Conservation (phyloP, 2,888 invertebrate genomes). For the Amaurobius ferox region DNA sequence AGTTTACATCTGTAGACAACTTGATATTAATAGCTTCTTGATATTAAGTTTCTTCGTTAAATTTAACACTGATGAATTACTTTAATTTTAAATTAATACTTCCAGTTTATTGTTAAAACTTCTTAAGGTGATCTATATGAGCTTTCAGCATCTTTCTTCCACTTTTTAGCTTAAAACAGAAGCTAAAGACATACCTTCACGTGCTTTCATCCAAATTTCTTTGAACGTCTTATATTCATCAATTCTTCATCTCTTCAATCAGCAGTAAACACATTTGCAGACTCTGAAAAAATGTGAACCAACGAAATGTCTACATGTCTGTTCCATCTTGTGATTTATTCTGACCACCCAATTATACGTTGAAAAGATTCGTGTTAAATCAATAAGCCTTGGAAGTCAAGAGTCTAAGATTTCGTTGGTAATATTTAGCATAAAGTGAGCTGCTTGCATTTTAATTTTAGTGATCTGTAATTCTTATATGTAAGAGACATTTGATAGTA, state of each 20-base stretch:
- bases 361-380: no score
- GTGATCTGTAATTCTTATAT: no score
- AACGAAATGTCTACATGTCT: constrained; percentile 1
- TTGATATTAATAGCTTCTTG: constrained; percentile 1
- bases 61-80: not conserved
- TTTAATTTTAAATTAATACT: not conserved
- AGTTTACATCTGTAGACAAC: not conserved
- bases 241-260: constrained; percentile 24
- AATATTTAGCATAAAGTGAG: no score
- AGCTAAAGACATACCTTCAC: constrained; percentile 69
- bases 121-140: constrained; percentile 8
- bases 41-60: not conserved
- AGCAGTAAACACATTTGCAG: constrained; percentile 10
- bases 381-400: no score
- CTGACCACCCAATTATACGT: not conserved
- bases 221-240: not conserved
- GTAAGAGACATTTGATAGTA: no score
- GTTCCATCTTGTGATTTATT: not conserved
- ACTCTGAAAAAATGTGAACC: constrained; percentile 33
- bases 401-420: no score
- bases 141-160: constrained; percentile 11
- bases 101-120: not conserved
- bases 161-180: constrained; percentile 64
- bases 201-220: constrained; percentile 4
- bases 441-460: no score